These are phyloP conservation scores for Zootermopsis nevadensis DNA, from an alignment of 2,888 invertebrate species.

Conservation along the genomic window DNA sequence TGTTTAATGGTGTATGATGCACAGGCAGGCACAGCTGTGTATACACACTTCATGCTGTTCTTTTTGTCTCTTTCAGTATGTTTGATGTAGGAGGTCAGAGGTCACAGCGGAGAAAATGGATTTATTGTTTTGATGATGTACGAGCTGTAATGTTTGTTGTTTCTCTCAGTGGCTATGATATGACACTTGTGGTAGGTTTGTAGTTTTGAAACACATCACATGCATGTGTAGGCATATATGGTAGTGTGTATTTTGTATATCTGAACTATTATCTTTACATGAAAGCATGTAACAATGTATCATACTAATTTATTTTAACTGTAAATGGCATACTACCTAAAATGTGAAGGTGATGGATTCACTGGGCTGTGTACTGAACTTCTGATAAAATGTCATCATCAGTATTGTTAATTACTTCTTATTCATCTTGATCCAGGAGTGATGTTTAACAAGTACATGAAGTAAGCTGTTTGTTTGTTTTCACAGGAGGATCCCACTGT, in stretches of 20 bases:
- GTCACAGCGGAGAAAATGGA: conserved; percentile 75
- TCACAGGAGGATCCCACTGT: conserved; percentile 70
- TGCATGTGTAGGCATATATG: neutral
- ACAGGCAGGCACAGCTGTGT: neutral
- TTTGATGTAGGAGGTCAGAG: conserved; percentile 76
- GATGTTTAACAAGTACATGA: too few species aligned
- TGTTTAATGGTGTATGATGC: neutral
- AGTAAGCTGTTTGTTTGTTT: conserved; percentile 8
- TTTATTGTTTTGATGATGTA: conserved; percentile 76
- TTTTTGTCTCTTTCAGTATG: conserved; percentile 64
- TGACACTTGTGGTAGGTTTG: conserved; percentile 68
- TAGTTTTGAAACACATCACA: neutral
- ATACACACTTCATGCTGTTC: neutral
- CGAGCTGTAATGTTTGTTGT: conserved; percentile 73
- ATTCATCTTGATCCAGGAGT: too few species aligned
- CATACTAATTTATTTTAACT: too few species aligned
- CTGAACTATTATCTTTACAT: too few species aligned
- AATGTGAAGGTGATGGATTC: too few species aligned
- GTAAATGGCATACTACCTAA: too few species aligned
- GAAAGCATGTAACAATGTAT: neutral
- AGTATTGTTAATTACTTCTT: too few species aligned
- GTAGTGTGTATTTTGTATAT: too few species aligned
- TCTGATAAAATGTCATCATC: too few species aligned
- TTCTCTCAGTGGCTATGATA: conserved; percentile 74
- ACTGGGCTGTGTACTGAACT: too few species aligned